Evolutionary conservation across 2,113 vertebrate genomes (phyloP), one percentile per base, ranked within the genome.

Genomic region (Zootoca vivipara): DNA sequence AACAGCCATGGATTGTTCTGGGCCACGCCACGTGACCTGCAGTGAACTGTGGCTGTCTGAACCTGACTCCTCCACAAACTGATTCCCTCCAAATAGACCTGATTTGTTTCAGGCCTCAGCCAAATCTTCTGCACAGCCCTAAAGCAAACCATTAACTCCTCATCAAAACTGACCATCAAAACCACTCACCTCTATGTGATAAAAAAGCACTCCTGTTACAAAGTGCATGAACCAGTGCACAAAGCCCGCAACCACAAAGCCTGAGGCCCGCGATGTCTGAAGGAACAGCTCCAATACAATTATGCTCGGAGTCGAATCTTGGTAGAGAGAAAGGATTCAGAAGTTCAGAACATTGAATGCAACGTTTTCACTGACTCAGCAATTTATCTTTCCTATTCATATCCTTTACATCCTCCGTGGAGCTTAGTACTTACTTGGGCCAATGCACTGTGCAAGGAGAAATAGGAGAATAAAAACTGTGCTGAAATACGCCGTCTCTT

Each of bases 191-290:
- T 98, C 97, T 58, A 99, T 96, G 94, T 98, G 99, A 6, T 98
- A 98, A 89, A 99, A 99, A 62, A 98, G 1, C 0, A 99, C 95
- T 7, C 98, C 99, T 80, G 99, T 97, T 0, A 95, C 83, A 94
- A 99, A 99, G 96, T 98, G 98, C 90, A 95, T 97, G 0, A 99
- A 91, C 99, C 99, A 99, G 93, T 99, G 98, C 74, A 98, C 96
- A 0, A 96, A 98, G 16, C 98, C 98, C 0, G 96, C 98, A 18
- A 99, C 96, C 98, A 98, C 98, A 96, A 97, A 99, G 0, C 98
- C 98, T 0, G 98, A 95, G 0, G 98, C 96, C n/a, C 98, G 96
- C 30, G 98, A 98, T 0, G 98, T 97, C 95, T 99, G 98, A 90
- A 98, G 96, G 96, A 99, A 99, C 96, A 99, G 97, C 96, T 99